These are phyloP conservation scores for Oryctes rhinoceros DNA, from an alignment of 1,140 invertebrate species.

Conservation along the genomic window DNA sequence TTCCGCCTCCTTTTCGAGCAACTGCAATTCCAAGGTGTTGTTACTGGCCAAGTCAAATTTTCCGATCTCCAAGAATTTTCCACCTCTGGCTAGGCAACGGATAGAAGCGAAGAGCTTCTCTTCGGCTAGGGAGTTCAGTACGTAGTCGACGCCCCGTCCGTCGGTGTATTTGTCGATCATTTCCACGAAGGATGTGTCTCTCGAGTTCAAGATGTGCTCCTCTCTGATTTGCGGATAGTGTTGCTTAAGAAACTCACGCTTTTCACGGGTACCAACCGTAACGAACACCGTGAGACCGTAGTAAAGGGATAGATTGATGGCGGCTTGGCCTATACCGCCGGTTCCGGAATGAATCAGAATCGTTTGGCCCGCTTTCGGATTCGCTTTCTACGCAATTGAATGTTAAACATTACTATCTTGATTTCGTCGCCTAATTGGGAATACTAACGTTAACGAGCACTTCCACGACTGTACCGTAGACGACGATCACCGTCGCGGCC, in stretches of 20 bases:
- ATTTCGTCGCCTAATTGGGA: too few species aligned
- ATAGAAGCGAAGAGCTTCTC: conserved; percentile 77
- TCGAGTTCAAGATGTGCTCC: conserved; percentile 69
- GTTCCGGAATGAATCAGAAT: conserved; percentile 78
- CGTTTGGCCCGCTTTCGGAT: background rate
- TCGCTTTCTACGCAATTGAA: background rate
- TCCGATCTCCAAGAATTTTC: conserved; percentile 81
- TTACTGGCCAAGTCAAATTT: conserved; percentile 77
- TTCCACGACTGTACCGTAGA: background rate
- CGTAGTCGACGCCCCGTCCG: conserved; percentile 71
- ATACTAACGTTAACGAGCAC: background rate
- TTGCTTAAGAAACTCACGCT: conserved; percentile 71
- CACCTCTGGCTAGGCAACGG: conserved; percentile 75
- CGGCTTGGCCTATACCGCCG: conserved; percentile 83
- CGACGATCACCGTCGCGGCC: background rate
- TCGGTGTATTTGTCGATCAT: conserved; percentile 67
- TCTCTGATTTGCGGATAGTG: conserved; percentile 48
- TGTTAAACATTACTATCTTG: background rate
- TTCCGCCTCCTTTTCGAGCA: conserved; percentile 84
- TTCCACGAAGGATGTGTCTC: conserved; percentile 69
- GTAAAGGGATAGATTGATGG: conserved; percentile 74
- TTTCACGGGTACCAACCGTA: conserved; percentile 76
- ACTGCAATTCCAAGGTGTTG: conserved; percentile 72
- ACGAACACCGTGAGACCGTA: conserved; percentile 75
- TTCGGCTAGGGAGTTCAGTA: conserved; percentile 73